These are phyloP conservation scores for Macroramphosus scolopax DNA, from an alignment of 2,797 vertebrate genomes.

Conservation along the genomic window DNA sequence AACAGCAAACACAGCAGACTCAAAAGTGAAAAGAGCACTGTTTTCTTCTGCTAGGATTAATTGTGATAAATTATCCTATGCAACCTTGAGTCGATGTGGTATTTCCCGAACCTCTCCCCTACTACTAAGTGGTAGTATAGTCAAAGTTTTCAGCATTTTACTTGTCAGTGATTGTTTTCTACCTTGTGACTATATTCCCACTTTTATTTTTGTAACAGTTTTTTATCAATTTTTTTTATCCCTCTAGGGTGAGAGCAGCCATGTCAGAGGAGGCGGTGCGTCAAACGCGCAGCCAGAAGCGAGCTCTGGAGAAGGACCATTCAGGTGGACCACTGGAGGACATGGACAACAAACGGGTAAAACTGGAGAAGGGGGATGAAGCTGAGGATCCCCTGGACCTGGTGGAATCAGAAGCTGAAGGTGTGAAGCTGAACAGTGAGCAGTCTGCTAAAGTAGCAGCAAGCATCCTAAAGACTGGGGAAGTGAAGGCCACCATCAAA, in stretches of 20 bases:
- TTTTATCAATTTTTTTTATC: conserved; percentile 13
- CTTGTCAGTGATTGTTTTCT: neutral
- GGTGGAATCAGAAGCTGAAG: conserved; percentile 55
- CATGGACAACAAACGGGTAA: conserved; percentile 85
- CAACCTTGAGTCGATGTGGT: no score
- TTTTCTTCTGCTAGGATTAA: no score
- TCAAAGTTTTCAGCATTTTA: no score
- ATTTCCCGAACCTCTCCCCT: no score
- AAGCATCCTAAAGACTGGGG: conserved; percentile 80
- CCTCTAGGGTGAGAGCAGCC: conserved; percentile 72
- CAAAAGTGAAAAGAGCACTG: no score
- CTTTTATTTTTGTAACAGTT: no score
- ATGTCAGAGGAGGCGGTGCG: conserved; percentile 95
- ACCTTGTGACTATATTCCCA: no score
- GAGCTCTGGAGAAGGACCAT: conserved; percentile 87
- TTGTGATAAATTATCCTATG: no score
- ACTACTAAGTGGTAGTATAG: no score
- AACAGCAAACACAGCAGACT: no score
- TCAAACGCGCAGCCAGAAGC: conserved; percentile 95
- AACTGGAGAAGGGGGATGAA: conserved; percentile 83
- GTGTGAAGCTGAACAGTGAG: conserved; percentile 58
- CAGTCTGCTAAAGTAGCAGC: conserved; percentile 65
- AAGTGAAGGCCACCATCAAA: conserved; percentile 86
- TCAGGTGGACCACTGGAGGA: conserved; percentile 68
- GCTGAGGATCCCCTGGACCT: conserved; percentile 54